Percentiles rank a stretch among this genome's conserved stretches.
phyloP scores from a whole-genome alignment of 1,140 invertebrate genomes.

The Aphaenogaster rudis region DNA sequence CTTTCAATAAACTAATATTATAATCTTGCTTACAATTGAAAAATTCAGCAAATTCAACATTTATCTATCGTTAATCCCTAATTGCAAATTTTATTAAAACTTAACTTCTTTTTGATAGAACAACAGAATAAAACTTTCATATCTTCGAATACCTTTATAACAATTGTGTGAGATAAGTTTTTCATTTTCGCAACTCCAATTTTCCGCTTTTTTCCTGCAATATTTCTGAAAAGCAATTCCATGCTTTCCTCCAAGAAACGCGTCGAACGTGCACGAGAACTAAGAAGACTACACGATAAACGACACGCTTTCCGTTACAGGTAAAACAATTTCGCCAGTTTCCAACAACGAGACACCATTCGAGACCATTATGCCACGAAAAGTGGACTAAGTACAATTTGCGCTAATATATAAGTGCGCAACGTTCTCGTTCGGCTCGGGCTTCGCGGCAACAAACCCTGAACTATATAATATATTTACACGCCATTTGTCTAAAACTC shows the following conservation, averaged over 20 bases:
- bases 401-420: slow-evolving; percentile 25
- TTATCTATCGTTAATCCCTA: background rate
- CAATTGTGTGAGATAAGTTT: background rate
- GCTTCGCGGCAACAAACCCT: background rate
- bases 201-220: background rate
- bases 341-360: background rate
- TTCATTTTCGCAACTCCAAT: slow-evolving; percentile 23
- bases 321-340: background rate
- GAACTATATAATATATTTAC: slow-evolving; percentile 23
- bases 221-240: slow-evolving; percentile 10
- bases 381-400: slow-evolving; percentile 5
- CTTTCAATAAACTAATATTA: slow-evolving; percentile 3
- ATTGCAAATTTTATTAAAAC: background rate
- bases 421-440: background rate
- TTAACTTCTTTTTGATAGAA: background rate
- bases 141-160: background rate
- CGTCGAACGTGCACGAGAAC: background rate
- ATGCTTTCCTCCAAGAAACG: background rate
- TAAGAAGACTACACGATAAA: background rate
- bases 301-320: background rate
- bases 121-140: background rate
- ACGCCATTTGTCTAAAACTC: slow-evolving; percentile 22
- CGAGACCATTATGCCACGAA: background rate
- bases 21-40: background rate
- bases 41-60: slow-evolving; percentile 1